Percentiles rank a stretch among this genome's conserved stretches.
Evolutionary conservation across 2,113 vertebrate species (phyloP).

Genomic region (Hippocampus abdominalis): DNA sequence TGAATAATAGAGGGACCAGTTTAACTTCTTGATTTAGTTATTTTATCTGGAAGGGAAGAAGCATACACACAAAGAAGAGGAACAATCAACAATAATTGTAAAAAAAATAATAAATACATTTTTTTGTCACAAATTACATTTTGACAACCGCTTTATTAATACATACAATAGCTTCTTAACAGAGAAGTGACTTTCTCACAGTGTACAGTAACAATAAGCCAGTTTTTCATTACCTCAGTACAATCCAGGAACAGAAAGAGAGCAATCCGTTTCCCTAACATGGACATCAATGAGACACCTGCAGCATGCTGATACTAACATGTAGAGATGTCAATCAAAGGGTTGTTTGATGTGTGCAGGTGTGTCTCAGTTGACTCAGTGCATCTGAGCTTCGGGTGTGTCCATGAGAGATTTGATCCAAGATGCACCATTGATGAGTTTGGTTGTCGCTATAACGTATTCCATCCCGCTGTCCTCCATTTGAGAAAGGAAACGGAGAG

Average conservation of each 20-base stretch:
- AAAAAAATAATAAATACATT: conserved; percentile 6
- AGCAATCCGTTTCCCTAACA: conserved; percentile 1
- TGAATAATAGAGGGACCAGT: conserved; percentile 9
- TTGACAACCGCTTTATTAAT: conserved; percentile 8
- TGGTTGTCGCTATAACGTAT: conserved; percentile 94
- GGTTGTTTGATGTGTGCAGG: conserved; percentile 33
- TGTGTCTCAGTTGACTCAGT: conserved; percentile 57
- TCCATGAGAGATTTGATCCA: conserved; percentile 97
- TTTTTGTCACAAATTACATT: conserved; percentile 6
- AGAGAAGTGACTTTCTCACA: conserved; percentile 7
- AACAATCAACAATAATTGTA: background rate
- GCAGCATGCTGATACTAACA: conserved; percentile 28
- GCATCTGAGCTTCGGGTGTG: conserved; percentile 76
- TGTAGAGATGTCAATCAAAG: conserved; percentile 21
- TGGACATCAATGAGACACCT: conserved; percentile 55
- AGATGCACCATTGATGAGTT: conserved; percentile 89
- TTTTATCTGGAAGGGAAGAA: conserved; percentile 11
- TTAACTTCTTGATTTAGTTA: conserved; percentile 9
- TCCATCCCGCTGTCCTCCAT: conserved; percentile 96
- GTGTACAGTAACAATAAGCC: conserved; percentile 5
- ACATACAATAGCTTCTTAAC: conserved; percentile 26
- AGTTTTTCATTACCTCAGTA: conserved; percentile 1
- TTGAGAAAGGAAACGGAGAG: conserved; percentile 92
- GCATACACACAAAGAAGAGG: background rate
- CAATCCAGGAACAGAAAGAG: background rate